Conservation (phyloP, 2,797 vertebrate genomes). For the Cossypha polioptera region DNA sequence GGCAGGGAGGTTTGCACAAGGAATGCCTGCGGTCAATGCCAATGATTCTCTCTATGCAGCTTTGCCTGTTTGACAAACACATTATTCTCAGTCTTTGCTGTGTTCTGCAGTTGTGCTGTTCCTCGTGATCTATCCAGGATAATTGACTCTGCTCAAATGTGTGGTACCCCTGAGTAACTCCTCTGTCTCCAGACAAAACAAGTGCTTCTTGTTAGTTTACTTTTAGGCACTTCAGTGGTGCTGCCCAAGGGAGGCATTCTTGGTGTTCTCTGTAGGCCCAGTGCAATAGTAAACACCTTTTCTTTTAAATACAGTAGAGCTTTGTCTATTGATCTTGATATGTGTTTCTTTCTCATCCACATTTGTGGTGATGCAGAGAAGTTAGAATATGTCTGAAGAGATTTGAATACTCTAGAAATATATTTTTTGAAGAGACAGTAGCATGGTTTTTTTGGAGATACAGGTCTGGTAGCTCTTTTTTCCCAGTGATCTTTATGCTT, state of each 20-base stretch:
- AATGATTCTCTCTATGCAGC: not conserved
- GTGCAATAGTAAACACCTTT: not conserved
- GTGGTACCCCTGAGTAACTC: not conserved
- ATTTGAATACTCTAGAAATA: not conserved
- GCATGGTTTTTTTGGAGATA: not conserved
- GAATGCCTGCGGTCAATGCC: not conserved
- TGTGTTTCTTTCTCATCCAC: not conserved
- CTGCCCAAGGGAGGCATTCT: fast-evolving
- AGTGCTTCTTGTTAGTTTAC: not conserved
- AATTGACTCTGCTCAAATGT: not conserved
- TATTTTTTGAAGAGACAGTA: not conserved
- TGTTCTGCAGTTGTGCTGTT: fast-evolving
- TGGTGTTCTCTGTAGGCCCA: not conserved
- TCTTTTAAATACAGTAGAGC: not conserved
- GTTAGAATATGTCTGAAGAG: not conserved
- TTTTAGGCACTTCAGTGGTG: not conserved
- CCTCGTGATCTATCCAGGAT: not conserved
- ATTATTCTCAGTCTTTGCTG: not conserved
- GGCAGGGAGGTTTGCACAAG: not conserved
- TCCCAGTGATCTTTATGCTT: not conserved
- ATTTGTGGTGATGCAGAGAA: not conserved
- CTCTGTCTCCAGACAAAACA: not conserved
- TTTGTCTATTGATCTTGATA: not conserved
- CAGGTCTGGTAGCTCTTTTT: not conserved
- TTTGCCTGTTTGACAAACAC: not conserved